Percentiles rank a stretch among this genome's conserved stretches.
phyloP scores from a whole-genome alignment of 2,888 invertebrate genomes.

The Andrena fulva region DNA sequence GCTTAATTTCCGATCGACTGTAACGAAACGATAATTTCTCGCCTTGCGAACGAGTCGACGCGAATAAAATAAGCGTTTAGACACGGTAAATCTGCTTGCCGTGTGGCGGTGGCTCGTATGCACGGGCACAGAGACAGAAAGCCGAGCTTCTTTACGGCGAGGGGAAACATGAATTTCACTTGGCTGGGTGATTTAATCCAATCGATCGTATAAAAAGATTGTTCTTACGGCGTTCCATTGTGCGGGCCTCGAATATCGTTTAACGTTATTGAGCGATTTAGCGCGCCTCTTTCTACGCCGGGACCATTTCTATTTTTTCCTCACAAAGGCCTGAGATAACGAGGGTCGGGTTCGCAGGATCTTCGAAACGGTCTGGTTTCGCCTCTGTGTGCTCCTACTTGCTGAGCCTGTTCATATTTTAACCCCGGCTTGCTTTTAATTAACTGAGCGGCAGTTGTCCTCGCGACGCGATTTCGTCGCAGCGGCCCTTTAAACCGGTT shows the following conservation, averaged over 20 bases:
- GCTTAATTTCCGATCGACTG: conserved; percentile 2
- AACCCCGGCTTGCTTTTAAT: conserved; percentile 37
- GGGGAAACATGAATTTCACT: conserved; percentile 14
- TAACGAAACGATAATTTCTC: neutral
- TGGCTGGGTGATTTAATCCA: neutral
- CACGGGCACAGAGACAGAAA: neutral
- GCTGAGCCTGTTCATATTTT: conserved; percentile 1
- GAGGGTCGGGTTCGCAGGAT: conserved; percentile 1
- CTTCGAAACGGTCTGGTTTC: conserved; percentile 30
- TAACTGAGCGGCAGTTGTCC: conserved; percentile 26
- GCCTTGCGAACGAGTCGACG: neutral
- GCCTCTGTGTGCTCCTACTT: neutral
- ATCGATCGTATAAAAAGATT: conserved; percentile 16
- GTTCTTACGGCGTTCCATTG: neutral
- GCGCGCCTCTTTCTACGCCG: neutral
- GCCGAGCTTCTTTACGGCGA: neutral
- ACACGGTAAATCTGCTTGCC: conserved; percentile 1
- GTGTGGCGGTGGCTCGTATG: neutral
- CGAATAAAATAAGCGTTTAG: neutral
- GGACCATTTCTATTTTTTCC: neutral
- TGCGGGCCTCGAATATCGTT: conserved; percentile 14
- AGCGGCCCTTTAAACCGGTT: conserved; percentile 10
- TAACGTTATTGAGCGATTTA: conserved; percentile 9
- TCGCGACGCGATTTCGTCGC: conserved; percentile 16
- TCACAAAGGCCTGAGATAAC: conserved; percentile 24